These are phyloP conservation scores for Napeogenes inachia DNA, from an alignment of 2,888 invertebrate species.

Conservation along the genomic window DNA sequence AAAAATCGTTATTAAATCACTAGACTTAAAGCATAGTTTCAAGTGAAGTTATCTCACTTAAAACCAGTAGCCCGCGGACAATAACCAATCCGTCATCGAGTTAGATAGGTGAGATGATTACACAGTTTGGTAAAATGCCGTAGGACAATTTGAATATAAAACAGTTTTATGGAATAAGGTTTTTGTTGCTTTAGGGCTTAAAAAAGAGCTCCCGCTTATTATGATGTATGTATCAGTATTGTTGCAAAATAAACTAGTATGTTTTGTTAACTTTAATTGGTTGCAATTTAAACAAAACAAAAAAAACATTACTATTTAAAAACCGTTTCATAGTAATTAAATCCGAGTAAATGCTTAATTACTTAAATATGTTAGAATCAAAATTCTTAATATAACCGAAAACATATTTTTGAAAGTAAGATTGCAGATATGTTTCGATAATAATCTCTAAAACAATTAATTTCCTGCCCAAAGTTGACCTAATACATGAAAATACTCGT, in stretches of 20 bases:
- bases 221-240: neutral
- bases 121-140: slow-evolving; percentile 49
- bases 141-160: slow-evolving; percentile 56
- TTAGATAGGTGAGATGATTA: slow-evolving; percentile 68
- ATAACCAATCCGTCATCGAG: slow-evolving; percentile 71
- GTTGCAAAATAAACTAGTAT: neutral
- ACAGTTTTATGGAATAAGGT: slow-evolving; percentile 27
- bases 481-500: slow-evolving; percentile 2
- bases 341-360: too few species aligned
- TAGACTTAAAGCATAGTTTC: slow-evolving; percentile 30
- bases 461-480: neutral
- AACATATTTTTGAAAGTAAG: too few species aligned
- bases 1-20: slow-evolving; percentile 4
- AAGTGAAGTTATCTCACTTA: slow-evolving; percentile 35
- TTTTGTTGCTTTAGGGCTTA: neutral
- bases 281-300: too few species aligned
- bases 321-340: too few species aligned
- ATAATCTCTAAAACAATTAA: too few species aligned
- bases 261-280: too few species aligned
- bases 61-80: slow-evolving; percentile 71
- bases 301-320: too few species aligned
- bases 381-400: too few species aligned
- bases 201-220: neutral
- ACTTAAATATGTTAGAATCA: too few species aligned
- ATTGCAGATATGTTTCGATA: too few species aligned